Evolutionary conservation across 2,888 invertebrate species (phyloP).

Genomic region (Conistra vaccinii): DNA sequence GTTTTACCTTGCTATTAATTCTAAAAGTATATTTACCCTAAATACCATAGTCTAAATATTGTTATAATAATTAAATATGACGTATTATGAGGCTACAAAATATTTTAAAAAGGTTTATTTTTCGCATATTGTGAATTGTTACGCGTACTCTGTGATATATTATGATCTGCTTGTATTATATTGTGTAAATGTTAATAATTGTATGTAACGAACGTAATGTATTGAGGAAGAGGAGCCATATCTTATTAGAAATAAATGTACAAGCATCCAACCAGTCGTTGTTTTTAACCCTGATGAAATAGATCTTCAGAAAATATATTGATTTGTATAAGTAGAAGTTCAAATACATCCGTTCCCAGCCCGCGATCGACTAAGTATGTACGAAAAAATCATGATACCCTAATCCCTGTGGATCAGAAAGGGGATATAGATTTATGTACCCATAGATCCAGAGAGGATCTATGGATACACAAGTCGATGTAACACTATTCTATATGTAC

Average conservation of each 20-base stretch:
- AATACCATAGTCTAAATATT: constrained; percentile 48
- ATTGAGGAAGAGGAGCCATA: constrained; percentile 77
- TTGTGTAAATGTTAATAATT: constrained; percentile 73
- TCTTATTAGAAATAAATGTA: constrained; percentile 83
- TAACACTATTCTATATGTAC: neutral
- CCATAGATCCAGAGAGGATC: neutral
- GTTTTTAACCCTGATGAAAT: constrained; percentile 29
- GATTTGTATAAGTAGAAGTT: neutral
- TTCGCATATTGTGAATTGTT: constrained; percentile 87
- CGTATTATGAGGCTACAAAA: constrained; percentile 55
- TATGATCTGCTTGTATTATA: constrained; percentile 86
- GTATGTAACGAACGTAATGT: constrained; percentile 63
- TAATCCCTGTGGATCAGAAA: neutral
- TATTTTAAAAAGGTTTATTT: constrained; percentile 69
- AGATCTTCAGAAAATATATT: neutral
- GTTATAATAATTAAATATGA: constrained; percentile 41
- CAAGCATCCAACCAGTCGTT: constrained; percentile 72
- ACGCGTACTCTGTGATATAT: constrained; percentile 87
- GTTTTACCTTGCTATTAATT: constrained; percentile 14
- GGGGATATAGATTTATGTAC: neutral
- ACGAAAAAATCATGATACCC: neutral
- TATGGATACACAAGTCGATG: neutral
- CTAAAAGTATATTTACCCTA: constrained; percentile 38
- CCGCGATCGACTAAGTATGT: neutral
- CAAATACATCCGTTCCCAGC: neutral